Evolutionary conservation across 1,140 invertebrate species (phyloP).

Genomic region (Trichoplusia ni): DNA sequence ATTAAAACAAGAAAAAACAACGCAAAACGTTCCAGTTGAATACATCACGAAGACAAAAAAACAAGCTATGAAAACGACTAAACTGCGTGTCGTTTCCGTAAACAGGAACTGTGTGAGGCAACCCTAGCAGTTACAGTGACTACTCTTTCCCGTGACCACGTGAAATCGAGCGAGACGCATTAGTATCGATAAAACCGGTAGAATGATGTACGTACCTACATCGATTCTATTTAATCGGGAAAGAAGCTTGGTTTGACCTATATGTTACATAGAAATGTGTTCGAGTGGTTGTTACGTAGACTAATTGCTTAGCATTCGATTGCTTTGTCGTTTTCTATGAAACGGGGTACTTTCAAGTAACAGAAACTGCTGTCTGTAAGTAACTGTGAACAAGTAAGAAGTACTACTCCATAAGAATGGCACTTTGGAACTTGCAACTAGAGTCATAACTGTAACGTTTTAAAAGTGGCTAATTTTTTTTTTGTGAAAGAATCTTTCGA

Average conservation of each 20-base stretch:
- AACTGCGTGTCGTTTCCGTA: constrained; percentile 1
- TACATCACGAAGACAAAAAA: background rate
- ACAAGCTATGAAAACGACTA: constrained; percentile 9
- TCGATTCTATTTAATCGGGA: constrained; percentile 24
- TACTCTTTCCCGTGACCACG: constrained; percentile 26
- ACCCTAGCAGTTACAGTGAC: constrained; percentile 21
- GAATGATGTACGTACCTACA: constrained; percentile 29
- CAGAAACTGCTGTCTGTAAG: too few relatives aligned
- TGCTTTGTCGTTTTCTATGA: background rate
- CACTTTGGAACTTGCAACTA: too few relatives aligned
- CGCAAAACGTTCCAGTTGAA: background rate
- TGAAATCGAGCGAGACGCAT: constrained; percentile 45
- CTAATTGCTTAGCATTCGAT: background rate
- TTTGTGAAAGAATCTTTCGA: too few relatives aligned
- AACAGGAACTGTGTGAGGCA: constrained; percentile 12
- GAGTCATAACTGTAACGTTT: too few relatives aligned
- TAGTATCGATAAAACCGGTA: constrained; percentile 41
- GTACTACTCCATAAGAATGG: too few relatives aligned
- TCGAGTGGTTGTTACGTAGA: background rate
- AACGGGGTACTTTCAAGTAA: too few relatives aligned
- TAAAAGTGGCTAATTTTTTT: too few relatives aligned
- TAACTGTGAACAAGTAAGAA: too few relatives aligned
- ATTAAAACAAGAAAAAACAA: background rate
- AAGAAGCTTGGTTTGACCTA: constrained; percentile 14
- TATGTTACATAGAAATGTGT: too few relatives aligned